A percentile compares a stretch with the other conserved stretches of the same genome.
These are phyloP conservation scores for Diadromus collaris DNA, from an alignment of 2,888 invertebrate genomes.

Conservation along the genomic window DNA sequence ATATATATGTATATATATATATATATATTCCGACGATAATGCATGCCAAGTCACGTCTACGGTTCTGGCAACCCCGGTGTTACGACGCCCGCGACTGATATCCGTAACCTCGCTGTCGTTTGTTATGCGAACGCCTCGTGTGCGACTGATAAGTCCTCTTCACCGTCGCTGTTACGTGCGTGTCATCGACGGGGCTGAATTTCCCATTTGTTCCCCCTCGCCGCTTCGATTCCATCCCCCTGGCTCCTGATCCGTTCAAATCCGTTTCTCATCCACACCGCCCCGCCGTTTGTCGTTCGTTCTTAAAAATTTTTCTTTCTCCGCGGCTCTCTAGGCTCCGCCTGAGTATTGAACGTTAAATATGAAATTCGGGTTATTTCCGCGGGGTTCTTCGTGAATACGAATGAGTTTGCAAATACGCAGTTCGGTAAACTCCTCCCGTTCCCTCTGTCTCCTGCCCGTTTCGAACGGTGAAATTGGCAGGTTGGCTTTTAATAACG, in stretches of 20 bases:
- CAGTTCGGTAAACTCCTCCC: slow-evolving; percentile 59
- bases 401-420: slow-evolving; percentile 60
- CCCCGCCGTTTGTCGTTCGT: slow-evolving; percentile 22
- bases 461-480: slow-evolving; percentile 58
- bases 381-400: slow-evolving; percentile 55
- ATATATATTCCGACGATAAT: slow-evolving; percentile 69
- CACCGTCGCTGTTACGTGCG: slow-evolving; percentile 49
- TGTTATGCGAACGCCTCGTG: slow-evolving; percentile 66
- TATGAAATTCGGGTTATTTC: slow-evolving; percentile 58
- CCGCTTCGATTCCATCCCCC: slow-evolving; percentile 55
- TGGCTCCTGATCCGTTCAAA: slow-evolving; percentile 45
- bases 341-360: slow-evolving; percentile 50
- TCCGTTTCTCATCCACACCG: slow-evolving; percentile 50
- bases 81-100: slow-evolving; percentile 47
- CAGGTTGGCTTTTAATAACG: slow-evolving; percentile 63
- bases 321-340: not conserved
- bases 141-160: slow-evolving; percentile 66
- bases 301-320: slow-evolving; percentile 40
- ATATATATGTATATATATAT: slow-evolving; percentile 12
- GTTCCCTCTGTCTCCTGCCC: slow-evolving; percentile 41
- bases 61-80: slow-evolving; percentile 40
- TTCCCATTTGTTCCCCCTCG: slow-evolving; percentile 36
- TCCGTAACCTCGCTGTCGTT: slow-evolving; percentile 58
- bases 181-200: slow-evolving; percentile 56
- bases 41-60: slow-evolving; percentile 77